phyloP scores from a whole-genome alignment of 2,888 invertebrate genomes.

The Caenorhabditis imperialis region DNA sequence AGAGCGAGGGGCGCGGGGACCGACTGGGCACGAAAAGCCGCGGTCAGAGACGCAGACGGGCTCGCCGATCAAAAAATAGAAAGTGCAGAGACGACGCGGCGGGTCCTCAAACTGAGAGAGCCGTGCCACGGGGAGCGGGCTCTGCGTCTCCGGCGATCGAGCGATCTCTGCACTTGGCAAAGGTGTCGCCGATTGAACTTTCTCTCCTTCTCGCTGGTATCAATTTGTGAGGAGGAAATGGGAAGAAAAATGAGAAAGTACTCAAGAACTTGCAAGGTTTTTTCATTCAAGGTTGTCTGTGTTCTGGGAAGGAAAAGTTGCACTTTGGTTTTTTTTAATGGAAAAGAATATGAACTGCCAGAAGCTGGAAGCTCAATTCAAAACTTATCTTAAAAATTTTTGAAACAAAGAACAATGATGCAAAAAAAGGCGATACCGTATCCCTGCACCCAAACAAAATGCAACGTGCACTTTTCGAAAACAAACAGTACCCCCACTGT shows the following conservation, averaged over 20 bases:
- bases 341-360: background rate
- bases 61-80: conserved; percentile 44
- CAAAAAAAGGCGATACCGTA: background rate
- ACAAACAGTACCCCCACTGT: conserved; percentile 27
- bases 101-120: conserved; percentile 32
- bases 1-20: conserved; percentile 22
- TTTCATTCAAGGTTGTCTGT: too few species aligned
- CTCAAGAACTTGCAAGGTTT: background rate
- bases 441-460: conserved; percentile 29
- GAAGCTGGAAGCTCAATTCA: too few species aligned
- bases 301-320: too few species aligned
- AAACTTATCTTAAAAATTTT: too few species aligned
- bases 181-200: conserved; percentile 2
- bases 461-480: conserved; percentile 48
- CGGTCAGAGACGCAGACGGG: conserved; percentile 28
- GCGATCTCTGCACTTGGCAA: conserved; percentile 7
- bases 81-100: conserved; percentile 37
- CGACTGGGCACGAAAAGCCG: conserved; percentile 13
- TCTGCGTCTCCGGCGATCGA: conserved; percentile 19
- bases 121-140: conserved; percentile 7
- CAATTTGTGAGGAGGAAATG: background rate
- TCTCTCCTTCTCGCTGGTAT: background rate
- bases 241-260: background rate
- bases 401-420: background rate
- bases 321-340: background rate